Evolutionary conservation across 1,140 invertebrate genomes (phyloP).

Genomic region (Camponotus pennsylvanicus): DNA sequence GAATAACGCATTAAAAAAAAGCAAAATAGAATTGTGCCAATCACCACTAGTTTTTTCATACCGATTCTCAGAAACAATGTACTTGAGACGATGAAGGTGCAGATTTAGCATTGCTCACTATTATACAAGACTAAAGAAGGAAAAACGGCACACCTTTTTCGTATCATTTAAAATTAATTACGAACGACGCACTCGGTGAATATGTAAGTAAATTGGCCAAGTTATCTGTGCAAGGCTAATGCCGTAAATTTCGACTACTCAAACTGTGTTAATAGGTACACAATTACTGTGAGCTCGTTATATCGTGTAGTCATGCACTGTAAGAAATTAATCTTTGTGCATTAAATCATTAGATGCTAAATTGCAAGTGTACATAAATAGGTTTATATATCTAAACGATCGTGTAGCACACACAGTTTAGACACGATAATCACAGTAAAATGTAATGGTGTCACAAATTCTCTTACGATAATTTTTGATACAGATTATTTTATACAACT

Average conservation of each 20-base stretch:
- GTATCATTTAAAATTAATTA: slow-evolving; percentile 65
- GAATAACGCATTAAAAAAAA: not conserved
- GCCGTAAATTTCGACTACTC: slow-evolving; percentile 53
- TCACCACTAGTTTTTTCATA: not conserved
- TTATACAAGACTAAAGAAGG: slow-evolving; percentile 76
- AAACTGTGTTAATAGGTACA: slow-evolving; percentile 47
- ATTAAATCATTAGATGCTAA: slow-evolving; percentile 52
- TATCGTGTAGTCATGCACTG: slow-evolving; percentile 60
- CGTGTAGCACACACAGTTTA: slow-evolving; percentile 9
- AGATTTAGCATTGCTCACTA: slow-evolving; percentile 77
- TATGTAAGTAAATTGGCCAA: slow-evolving; percentile 72
- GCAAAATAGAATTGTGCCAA: not conserved
- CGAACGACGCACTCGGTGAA: slow-evolving; percentile 35
- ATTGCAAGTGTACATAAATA: slow-evolving; percentile 50
- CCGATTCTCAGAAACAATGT: not conserved
- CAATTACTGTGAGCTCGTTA: slow-evolving; percentile 47
- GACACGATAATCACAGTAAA: slow-evolving; percentile 35
- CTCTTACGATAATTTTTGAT: slow-evolving; percentile 61
- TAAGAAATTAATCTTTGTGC: slow-evolving; percentile 63
- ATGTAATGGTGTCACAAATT: slow-evolving; percentile 51
- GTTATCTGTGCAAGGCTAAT: slow-evolving; percentile 66
- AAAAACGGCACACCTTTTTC: slow-evolving; percentile 69
- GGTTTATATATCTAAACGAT: slow-evolving; percentile 49
- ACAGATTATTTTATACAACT: slow-evolving; percentile 62
- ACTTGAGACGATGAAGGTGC: slow-evolving; percentile 70